phyloP scores from a whole-genome alignment of 37 sponge, comb jelly and placozoan genomes.

The Bolinopsis microptera region DNA sequence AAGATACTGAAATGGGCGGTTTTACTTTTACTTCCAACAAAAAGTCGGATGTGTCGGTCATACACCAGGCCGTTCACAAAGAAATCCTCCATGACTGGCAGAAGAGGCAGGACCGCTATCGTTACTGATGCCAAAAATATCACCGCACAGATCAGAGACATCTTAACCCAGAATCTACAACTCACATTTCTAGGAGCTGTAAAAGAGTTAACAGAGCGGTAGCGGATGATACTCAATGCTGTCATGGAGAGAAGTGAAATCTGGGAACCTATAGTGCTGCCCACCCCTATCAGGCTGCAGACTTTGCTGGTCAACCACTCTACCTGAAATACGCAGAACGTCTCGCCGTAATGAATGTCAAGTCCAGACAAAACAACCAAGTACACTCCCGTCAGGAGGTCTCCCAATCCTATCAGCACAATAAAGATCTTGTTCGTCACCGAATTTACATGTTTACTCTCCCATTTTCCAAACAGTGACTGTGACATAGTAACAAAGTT shows the following conservation, averaged over 20 bases:
- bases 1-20: not conserved
- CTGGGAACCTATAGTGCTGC: not conserved
- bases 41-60: not conserved
- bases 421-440: not conserved
- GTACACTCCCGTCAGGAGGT: not conserved
- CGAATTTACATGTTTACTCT: not conserved
- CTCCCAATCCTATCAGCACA: not conserved
- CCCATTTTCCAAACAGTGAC: not conserved
- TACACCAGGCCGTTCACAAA: slow-evolving; percentile 14
- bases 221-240: not conserved
- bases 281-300: not conserved
- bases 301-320: not conserved
- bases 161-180: not conserved
- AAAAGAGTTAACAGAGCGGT: not conserved
- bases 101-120: not conserved
- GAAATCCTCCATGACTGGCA: not conserved
- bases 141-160: not conserved
- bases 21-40: not conserved
- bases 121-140: not conserved
- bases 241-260: slow-evolving; percentile 21
- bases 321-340: not conserved
- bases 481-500: not conserved
- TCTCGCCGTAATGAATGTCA: not conserved
- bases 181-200: not conserved
- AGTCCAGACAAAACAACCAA: not conserved